Base-by-base conservation (phyloP, 2,888 invertebrate species). In the Prosapia bicincta region DNA sequence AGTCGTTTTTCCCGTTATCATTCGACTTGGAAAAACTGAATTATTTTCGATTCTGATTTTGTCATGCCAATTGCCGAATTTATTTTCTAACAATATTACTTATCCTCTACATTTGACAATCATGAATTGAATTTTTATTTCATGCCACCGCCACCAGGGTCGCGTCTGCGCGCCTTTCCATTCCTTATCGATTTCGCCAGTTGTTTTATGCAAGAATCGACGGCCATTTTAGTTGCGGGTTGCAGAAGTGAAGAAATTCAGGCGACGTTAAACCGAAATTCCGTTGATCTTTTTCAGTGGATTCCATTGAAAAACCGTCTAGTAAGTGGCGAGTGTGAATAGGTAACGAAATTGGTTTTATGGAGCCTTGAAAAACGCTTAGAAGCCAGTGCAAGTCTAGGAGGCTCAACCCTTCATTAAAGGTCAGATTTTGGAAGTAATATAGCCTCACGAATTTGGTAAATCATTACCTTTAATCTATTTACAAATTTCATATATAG, bases 141-240 rank as follows among this genome's bases (percentile, higher is more conserved):
- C 54, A 54, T 20, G 54, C 54, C 54, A 54, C 7, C 54, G 20
- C 54, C 54, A 20, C 54, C 20, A 54, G 54, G 20, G 54, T 3
- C 20, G 54, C 54, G 54, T 20, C 20, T 54, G 54, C 54, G 54
- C 54, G n/a, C 1, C 20, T 3, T 2, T 1, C 2, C 54, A 20
- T 20, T n/a, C 73, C 26, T 43, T 73, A 73, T 73, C 73, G 73
- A 73, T 73, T 73, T 68, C 26, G 26, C 38, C 32, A 67, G 54
- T 68, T 32, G 66, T 23, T 32, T 67, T 32, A 72, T 72, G 72
- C 72, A 72, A 65, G 32, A 26, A 67, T 3, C 25, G 15, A 24
- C 73, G 65, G 70, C 76, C 76, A 76, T 76, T 26, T 73, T 71
- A 69, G 69, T 20, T 66, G 76, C 76, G 76, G 76, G 76, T 76